These are phyloP conservation scores for Agonopterix heracliana DNA, from an alignment of 2,888 invertebrate genomes.

Conservation along the genomic window DNA sequence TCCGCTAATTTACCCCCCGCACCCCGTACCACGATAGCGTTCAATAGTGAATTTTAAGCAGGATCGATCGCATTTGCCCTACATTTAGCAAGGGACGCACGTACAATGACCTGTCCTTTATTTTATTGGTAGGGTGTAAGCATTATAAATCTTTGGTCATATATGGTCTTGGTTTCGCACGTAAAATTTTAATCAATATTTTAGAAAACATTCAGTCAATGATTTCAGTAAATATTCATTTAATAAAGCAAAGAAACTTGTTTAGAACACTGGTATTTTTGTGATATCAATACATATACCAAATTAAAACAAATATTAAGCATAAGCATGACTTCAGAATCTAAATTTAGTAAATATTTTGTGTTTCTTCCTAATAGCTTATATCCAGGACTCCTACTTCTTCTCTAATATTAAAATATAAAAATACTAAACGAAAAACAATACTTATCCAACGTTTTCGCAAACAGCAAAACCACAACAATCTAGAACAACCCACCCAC, in stretches of 20 bases:
- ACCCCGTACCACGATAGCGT: conserved; percentile 34
- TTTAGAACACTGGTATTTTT: too few species aligned
- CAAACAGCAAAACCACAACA: conserved; percentile 1
- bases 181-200: neutral
- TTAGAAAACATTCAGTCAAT: neutral
- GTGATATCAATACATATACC: too few species aligned
- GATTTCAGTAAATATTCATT: too few species aligned
- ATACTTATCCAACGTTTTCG: too few species aligned
- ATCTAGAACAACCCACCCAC: conserved; percentile 12
- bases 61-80: conserved; percentile 58
- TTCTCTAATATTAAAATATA: too few species aligned
- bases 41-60: conserved; percentile 61
- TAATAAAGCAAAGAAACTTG: too few species aligned
- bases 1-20: conserved; percentile 26
- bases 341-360: too few species aligned
- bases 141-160: conserved; percentile 28
- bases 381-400: too few species aligned
- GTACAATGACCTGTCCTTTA: conserved; percentile 33
- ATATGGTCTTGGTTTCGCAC: conserved; percentile 20
- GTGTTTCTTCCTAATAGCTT: too few species aligned
- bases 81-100: conserved; percentile 37
- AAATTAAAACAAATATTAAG: too few species aligned
- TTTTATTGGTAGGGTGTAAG: conserved; percentile 30
- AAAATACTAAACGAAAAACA: too few species aligned
- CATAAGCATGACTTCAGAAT: too few species aligned